Conservation (phyloP, 2,888 invertebrate species). For the Ptychoptera contaminata region DNA sequence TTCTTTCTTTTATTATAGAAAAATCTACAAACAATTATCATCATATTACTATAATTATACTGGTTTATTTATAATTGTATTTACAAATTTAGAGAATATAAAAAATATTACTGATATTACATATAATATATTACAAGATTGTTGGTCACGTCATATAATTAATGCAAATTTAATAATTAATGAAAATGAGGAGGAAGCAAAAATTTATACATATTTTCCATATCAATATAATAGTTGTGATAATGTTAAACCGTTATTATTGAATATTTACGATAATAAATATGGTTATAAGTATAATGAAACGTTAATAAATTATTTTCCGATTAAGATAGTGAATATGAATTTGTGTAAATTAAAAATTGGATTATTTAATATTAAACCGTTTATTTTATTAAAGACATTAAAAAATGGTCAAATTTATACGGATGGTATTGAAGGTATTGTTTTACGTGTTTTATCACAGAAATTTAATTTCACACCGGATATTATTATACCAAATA, state of each 20-base stretch:
- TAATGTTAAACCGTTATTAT: not conserved
- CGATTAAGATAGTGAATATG: slow-evolving; percentile 4
- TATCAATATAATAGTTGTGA: not conserved
- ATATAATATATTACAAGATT: not conserved
- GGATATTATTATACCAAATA: slow-evolving; percentile 12
- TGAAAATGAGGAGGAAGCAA: not conserved
- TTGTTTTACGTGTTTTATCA: slow-evolving; percentile 17
- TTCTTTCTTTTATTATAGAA: too few relatives aligned
- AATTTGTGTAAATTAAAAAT: slow-evolving; percentile 5
- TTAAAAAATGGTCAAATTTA: slow-evolving; percentile 5
- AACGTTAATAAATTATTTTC: not conserved
- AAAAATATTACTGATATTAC: not conserved
- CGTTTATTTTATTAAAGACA: slow-evolving; percentile 4
- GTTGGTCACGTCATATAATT: slow-evolving; percentile 1
- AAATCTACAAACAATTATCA: too few relatives aligned
- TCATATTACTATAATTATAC: not conserved
- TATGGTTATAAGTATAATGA: not conserved
- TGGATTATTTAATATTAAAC: slow-evolving; percentile 4
- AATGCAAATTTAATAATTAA: slow-evolving; percentile 2
- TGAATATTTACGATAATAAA: not conserved
- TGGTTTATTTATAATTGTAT: slow-evolving; percentile 1
- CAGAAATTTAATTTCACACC: slow-evolving; percentile 17
- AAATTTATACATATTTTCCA: slow-evolving; percentile 3
- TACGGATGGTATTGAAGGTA: slow-evolving; percentile 20
- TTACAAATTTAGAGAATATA: not conserved